phyloP scores from a whole-genome alignment of 2,888 invertebrate species.

The Gisinianus flammeolus region DNA sequence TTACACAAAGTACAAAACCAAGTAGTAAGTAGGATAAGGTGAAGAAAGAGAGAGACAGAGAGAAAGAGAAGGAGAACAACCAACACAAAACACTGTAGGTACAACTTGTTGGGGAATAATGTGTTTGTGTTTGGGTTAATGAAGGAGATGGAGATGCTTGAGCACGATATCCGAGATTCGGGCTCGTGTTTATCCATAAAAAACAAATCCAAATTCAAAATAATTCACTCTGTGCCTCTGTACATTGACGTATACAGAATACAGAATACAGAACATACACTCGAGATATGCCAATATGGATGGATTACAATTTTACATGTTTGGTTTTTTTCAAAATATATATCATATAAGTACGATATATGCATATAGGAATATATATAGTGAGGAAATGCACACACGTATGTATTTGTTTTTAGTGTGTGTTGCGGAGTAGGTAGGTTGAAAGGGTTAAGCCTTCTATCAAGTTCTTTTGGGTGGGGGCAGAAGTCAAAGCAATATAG shows the following conservation, averaged over 20 bases:
- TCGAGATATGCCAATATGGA: background rate
- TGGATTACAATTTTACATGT: background rate
- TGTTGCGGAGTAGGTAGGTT: background rate
- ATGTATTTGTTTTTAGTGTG: conserved; percentile 14
- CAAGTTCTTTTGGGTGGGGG: conserved; percentile 33
- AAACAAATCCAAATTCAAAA: conserved; percentile 10
- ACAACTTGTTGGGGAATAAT: background rate
- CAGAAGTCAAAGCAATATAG: background rate
- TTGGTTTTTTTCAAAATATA: no score
- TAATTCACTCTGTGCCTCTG: background rate
- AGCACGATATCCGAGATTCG: conserved; percentile 38
- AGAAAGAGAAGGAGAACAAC: background rate
- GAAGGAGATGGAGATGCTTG: conserved; percentile 5
- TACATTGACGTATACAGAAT: background rate
- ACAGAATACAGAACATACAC: background rate
- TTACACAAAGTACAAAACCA: no score
- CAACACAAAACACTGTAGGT: background rate
- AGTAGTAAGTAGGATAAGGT: background rate
- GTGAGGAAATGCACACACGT: conserved; percentile 5
- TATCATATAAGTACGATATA: background rate
- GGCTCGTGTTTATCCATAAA: conserved; percentile 35
- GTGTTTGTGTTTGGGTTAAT: background rate
- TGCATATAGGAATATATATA: conserved; percentile 2
- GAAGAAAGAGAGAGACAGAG: background rate
- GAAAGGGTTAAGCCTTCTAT: conserved; percentile 23